phyloP scores from a whole-genome alignment of 2,113 vertebrate species.

The Bungarus multicinctus region DNA sequence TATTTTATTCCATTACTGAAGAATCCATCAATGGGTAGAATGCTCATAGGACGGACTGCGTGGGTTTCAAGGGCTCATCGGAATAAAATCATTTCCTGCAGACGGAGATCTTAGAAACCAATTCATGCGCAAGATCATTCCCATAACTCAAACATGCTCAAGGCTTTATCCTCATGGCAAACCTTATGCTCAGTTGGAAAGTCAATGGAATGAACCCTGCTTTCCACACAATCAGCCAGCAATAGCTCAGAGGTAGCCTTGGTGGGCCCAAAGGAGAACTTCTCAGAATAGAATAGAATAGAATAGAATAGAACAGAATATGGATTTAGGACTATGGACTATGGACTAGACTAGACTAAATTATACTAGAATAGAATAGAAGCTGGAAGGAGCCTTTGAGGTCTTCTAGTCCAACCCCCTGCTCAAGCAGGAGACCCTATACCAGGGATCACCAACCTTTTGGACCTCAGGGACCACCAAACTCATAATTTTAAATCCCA shows the following conservation, averaged over 20 bases:
- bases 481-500: no score
- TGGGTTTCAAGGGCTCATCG: background rate
- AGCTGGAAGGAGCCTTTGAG: no score
- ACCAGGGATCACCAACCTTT: no score
- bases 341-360: no score
- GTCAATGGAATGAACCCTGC: background rate
- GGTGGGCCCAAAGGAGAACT: no score
- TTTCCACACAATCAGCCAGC: background rate
- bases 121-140: background rate
- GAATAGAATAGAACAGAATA: no score
- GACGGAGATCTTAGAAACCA: background rate
- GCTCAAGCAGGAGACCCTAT: no score
- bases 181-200: background rate
- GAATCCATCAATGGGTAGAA: background rate
- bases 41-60: background rate
- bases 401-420: no score
- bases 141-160: background rate
- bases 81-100: background rate
- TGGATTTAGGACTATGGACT: no score
- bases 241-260: background rate
- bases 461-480: no score
- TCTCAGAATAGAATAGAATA: no score
- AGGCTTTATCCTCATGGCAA: background rate
- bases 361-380: no score
- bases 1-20: background rate